Evolutionary conservation across 2,113 vertebrate genomes (phyloP).

Genomic region (Serinus canaria): DNA sequence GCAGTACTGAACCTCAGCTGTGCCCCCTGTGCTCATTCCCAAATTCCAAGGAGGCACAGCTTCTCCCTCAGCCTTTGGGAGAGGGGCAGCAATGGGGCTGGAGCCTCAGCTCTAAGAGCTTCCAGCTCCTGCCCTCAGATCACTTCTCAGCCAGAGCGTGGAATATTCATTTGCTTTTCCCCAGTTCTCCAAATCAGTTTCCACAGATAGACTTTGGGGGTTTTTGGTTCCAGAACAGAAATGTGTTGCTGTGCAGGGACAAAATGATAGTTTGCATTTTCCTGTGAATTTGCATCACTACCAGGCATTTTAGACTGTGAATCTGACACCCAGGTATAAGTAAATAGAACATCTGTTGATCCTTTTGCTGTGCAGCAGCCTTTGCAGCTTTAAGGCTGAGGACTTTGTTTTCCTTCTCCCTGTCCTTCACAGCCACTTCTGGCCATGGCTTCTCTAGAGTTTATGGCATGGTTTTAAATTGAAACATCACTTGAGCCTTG

Average conservation of each 20-base stretch:
- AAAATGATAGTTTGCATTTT: not conserved
- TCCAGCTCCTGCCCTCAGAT: not conserved
- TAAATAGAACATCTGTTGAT: not conserved
- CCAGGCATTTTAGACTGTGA: too few relatives aligned
- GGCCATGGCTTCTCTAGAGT: not conserved
- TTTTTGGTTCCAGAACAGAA: rapidly evolving
- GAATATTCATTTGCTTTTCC: not conserved
- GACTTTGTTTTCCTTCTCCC: not conserved
- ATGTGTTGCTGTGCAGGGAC: not conserved
- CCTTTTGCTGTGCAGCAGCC: not conserved
- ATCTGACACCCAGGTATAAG: rapidly evolving
- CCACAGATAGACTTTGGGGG: not conserved
- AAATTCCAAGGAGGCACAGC: rapidly evolving
- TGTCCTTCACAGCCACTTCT: not conserved
- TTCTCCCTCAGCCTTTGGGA: not conserved
- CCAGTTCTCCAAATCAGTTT: not conserved
- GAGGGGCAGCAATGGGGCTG: not conserved
- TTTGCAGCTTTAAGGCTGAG: not conserved
- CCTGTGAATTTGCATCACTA: not conserved
- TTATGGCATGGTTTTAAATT: not conserved
- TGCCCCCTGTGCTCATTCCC: not conserved
- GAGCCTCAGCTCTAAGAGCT: not conserved
- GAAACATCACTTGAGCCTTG: not conserved
- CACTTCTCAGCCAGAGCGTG: not conserved
- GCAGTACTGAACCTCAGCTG: rapidly evolving